Evolutionary conservation across 2,797 vertebrate species (phyloP), one percentile per base, ranked within the genome.

Genomic region (Crenichthys baileyi): DNA sequence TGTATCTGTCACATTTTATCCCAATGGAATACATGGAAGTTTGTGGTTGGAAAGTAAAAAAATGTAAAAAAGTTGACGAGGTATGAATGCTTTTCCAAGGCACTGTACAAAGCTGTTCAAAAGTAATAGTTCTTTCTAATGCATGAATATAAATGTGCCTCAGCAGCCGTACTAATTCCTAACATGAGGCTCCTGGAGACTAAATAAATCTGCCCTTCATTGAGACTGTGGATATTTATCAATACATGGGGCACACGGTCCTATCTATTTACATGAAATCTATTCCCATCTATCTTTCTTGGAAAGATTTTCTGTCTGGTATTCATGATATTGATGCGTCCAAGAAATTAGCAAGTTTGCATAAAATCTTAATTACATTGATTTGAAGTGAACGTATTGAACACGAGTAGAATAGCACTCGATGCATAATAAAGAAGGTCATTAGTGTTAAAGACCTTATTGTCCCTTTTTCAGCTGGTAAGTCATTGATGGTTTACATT

Each of bases 341-440:
- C 60, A 61, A 6, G 36, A 84, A 86, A 87, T 75, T 9, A 73
- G 41, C 26, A 39, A 53, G 77, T 88, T 85, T 85, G 72, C 77
- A 89, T 78, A 48, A 83, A 85, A 72, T 65, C 26, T 78, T 87
- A 80, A 85, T 89, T 71, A 73, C 24, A 31, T 0, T 65, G 76
- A 84, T 78, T 72, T 78, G 75, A 75, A 60, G 83, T 63, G 31
- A 74, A 83, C 86, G 75, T 46, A 79, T 22, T 78, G 55, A 79
- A 73, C 76, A 63, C 12, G 60, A 83, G 79, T 68, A 77, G 67
- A 68, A 9, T 50, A 67, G 60, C 71, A 82, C 78, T 79, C 13
- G 50, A 70, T 79, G 53, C 73, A 81, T 71, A 87, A 86, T 86
- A 78, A 84, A 83, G n/a, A 53, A 73, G 82, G 85, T 85, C 80